Conservation (phyloP, 2,888 invertebrate species). For the Pherbina coryleti region DNA sequence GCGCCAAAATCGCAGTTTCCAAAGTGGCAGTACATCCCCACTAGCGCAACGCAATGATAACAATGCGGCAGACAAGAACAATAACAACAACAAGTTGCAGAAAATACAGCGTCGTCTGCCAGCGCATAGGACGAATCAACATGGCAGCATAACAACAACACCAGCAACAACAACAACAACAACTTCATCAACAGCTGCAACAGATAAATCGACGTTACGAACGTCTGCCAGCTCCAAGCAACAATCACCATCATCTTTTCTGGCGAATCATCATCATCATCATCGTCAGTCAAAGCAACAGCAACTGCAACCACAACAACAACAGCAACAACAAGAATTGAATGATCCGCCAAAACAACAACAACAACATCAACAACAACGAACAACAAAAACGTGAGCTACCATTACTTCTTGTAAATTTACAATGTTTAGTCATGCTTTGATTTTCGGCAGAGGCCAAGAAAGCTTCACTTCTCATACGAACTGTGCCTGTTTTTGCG, state of each 20-base stretch:
- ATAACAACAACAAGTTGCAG: constrained; percentile 7
- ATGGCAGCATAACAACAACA: constrained; percentile 38
- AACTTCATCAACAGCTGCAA: constrained; percentile 30
- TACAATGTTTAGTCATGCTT: constrained; percentile 18
- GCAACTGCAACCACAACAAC: constrained; percentile 29
- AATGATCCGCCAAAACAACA: constrained; percentile 43
- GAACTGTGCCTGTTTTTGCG: not conserved
- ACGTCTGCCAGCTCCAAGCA: constrained; percentile 19
- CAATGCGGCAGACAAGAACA: constrained; percentile 16
- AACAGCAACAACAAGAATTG: constrained; percentile 42
- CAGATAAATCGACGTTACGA: constrained; percentile 36
- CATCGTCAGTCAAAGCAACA: constrained; percentile 31
- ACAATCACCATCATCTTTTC: constrained; percentile 27
- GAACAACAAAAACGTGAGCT: constrained; percentile 66
- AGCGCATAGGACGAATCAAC: constrained; percentile 24
- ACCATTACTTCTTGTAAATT: constrained; percentile 36
- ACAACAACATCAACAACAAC: constrained; percentile 24
- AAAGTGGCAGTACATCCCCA: constrained; percentile 36
- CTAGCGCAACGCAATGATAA: constrained; percentile 22
- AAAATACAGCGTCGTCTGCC: not conserved
- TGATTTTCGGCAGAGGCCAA: not conserved
- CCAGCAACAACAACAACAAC: constrained; percentile 36
- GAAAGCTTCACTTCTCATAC: not conserved
- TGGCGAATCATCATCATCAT: constrained; percentile 15
- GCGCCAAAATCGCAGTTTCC: constrained; percentile 54